Evolutionary conservation across 2,797 vertebrate genomes (phyloP).

Genomic region (Spondyliosoma cantharus): DNA sequence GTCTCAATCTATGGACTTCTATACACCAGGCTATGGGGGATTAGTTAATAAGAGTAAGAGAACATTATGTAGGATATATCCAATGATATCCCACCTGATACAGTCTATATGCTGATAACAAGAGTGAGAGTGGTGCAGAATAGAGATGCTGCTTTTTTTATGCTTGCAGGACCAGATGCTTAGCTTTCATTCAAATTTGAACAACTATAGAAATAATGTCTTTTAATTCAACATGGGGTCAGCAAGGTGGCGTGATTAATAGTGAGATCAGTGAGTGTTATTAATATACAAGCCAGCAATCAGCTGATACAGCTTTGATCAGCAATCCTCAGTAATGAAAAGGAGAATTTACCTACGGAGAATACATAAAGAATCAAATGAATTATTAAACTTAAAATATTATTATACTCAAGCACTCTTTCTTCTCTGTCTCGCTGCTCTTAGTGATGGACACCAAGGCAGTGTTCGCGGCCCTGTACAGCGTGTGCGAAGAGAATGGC

Average conservation of each 20-base stretch:
- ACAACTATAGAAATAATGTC: background rate
- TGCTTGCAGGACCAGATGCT: constrained; percentile 11
- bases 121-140: constrained; percentile 38
- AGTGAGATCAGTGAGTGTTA: background rate
- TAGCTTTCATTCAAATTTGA: constrained; percentile 14
- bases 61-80: constrained; percentile 59
- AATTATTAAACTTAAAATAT: background rate
- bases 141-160: constrained; percentile 20
- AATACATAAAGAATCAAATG: background rate
- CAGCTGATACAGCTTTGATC: too few species aligned
- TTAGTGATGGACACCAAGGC: constrained; percentile 90
- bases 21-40: constrained; percentile 44
- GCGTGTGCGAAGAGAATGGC: constrained; percentile 89
- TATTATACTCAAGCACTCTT: background rate
- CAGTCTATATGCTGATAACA: constrained; percentile 59
- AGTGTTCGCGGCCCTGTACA: constrained; percentile 87
- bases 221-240: background rate
- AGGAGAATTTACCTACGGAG: background rate
- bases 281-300: background rate
- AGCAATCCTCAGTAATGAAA: background rate
- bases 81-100: constrained; percentile 50
- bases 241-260: background rate
- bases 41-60: constrained; percentile 63
- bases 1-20: constrained; percentile 64
- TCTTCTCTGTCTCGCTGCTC: constrained; percentile 8